Evolutionary conservation across 2,797 vertebrate genomes (phyloP), one percentile per base, ranked within the genome.

Genomic region (Anas georgica): DNA sequence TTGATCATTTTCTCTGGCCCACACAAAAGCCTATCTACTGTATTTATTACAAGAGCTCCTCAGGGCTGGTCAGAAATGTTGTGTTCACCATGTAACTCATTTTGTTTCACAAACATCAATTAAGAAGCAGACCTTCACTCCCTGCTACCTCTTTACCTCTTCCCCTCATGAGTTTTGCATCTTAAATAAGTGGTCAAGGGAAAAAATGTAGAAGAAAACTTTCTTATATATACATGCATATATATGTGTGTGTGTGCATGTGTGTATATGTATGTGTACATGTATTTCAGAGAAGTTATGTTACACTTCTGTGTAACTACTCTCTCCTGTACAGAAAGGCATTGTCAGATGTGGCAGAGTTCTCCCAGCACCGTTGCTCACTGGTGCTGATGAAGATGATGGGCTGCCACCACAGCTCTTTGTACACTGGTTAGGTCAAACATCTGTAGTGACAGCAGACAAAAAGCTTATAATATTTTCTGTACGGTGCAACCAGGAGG

Each of bases 291-390:
- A 92, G 69, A 52, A 76, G 4, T 7, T 26, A 3, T 20, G 5
- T 37, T 68, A 9, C 8, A 3, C 29, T 56, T 52, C 35, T 33
- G 2, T 29, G 31, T 31, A 17, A 21, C 7, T 11, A 2, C 7
- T 80, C 35, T 29, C n/a, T 83, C 29, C 3, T 3, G 16, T 3
- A 17, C 3, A 55, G 21, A 45, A 63, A 54, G 28, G 11, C 2
- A 0, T 14, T 37, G 62, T 12, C 28, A 21, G 37, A 12, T 0
- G 2, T 17, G 39, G 2, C 17, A 5, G 9, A 18, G 26, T 14
- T 3, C 1, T 55, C 11, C 55, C 43, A 55, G 46, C 41, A 76
- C 0, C 2, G 0, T 8, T 15, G 46, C 37, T 37, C 0, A 0
- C 29, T 68, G 45, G 4, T 70, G 68, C 9, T 35, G 11, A 7